These are phyloP conservation scores for Coendou prehensilis DNA, from an alignment of 2,797 vertebrate genomes.

Conservation along the genomic window DNA sequence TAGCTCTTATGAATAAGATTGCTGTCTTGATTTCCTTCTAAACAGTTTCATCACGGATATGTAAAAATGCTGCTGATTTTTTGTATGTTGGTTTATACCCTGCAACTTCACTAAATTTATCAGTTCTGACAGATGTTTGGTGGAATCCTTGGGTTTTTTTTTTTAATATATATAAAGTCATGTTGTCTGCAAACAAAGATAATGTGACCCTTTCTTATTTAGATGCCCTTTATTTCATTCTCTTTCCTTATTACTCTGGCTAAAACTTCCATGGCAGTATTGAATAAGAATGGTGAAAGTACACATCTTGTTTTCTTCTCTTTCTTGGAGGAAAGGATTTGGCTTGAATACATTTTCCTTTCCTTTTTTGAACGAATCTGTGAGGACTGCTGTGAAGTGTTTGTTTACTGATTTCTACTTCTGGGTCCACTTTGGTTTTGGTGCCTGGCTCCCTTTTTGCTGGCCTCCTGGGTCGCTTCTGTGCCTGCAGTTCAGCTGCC, in stretches of 20 bases:
- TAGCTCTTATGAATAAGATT: not conserved
- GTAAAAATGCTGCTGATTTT: not conserved
- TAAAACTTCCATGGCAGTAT: not conserved
- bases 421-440: not conserved
- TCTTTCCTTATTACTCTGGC: not conserved
- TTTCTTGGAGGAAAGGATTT: not conserved
- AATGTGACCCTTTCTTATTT: not conserved
- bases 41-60: not conserved
- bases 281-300: not conserved
- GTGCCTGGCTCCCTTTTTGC: not conserved
- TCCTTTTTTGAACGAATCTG: not conserved
- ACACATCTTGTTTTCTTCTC: not conserved
- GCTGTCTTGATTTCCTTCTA: not conserved
- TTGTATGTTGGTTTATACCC: not conserved
- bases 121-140: too few relatives aligned
- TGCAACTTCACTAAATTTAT: not conserved
- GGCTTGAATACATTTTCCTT: not conserved
- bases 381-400: not conserved
- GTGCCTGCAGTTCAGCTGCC: not conserved
- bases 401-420: not conserved
- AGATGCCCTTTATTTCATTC: not conserved
- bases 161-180: not conserved
- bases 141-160: not conserved
- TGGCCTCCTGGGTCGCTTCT: not conserved
- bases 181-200: not conserved